Conservation (phyloP, 1,140 invertebrate species). For the Leptopilina clavipes region DNA sequence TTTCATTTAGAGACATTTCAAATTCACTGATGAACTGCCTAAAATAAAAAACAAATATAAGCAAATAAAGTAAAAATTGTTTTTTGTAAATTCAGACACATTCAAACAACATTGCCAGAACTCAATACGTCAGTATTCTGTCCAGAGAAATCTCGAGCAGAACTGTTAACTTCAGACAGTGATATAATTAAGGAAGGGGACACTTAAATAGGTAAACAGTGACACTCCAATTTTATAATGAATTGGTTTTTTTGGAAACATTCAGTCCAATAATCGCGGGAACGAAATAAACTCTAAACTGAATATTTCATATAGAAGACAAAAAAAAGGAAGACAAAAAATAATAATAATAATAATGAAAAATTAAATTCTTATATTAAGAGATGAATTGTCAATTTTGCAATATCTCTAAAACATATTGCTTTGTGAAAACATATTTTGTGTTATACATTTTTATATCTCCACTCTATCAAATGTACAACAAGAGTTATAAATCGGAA, state of each 20-base stretch:
- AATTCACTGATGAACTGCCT: background rate
- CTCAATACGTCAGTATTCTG: constrained; percentile 62
- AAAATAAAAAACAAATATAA: background rate
- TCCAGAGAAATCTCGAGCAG: constrained; percentile 56
- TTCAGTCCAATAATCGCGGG: constrained; percentile 50
- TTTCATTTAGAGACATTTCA: too few species aligned
- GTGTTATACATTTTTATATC: constrained; percentile 74
- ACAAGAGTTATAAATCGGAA: constrained; percentile 63
- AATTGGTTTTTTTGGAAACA: constrained; percentile 47
- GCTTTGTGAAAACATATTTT: constrained; percentile 73
- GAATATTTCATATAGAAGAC: constrained; percentile 46
- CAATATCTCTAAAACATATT: constrained; percentile 72
- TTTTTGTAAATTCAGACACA: constrained; percentile 53
- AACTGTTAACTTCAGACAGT: constrained; percentile 50
- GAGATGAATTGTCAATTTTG: constrained; percentile 70
- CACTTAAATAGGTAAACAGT: constrained; percentile 42
- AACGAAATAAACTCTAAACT: constrained; percentile 47
- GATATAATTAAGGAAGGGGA: constrained; percentile 57
- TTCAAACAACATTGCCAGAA: constrained; percentile 67
- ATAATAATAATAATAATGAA: constrained; percentile 45
- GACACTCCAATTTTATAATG: constrained; percentile 51
- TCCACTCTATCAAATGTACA: constrained; percentile 70
- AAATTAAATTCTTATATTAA: constrained; percentile 62
- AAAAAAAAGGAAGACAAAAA: too few species aligned
- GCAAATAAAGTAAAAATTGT: background rate